Conservation (phyloP, 2,888 invertebrate species). For the Conomelus anceps region DNA sequence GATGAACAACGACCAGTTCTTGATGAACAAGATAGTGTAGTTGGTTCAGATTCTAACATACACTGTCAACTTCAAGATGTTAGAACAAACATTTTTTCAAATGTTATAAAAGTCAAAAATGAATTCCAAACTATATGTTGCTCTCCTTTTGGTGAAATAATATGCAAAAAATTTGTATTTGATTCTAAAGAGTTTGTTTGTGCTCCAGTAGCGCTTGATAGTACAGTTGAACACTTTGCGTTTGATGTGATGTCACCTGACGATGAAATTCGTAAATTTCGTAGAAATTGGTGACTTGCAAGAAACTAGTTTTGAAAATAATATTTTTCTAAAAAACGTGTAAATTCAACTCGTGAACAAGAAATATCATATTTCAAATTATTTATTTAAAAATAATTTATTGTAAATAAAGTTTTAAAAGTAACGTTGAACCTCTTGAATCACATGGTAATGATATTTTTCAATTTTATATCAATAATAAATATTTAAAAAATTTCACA, state of each 20-base stretch:
- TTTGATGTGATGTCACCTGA: constrained; percentile 57
- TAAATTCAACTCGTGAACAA: not conserved
- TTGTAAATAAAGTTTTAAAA: not conserved
- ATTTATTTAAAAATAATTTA: no score
- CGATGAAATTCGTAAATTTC: constrained; percentile 46
- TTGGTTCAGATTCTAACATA: not conserved
- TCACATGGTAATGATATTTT: not conserved
- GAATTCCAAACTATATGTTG: not conserved
- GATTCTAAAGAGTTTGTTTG: not conserved
- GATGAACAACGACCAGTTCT: not conserved
- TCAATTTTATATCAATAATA: no score
- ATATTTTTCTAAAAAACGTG: not conserved
- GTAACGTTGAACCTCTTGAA: not conserved
- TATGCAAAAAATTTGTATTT: constrained; percentile 41
- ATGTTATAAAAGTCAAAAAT: constrained; percentile 18
- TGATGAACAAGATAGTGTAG: not conserved
- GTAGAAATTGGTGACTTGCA: constrained; percentile 33
- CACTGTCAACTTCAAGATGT: not conserved
- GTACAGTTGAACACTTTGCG: constrained; percentile 44
- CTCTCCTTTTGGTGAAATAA: constrained; percentile 45
- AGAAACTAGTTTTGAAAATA: not conserved
- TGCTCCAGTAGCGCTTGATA: constrained; percentile 13
- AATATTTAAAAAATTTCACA: no score
- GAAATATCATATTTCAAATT: not conserved
- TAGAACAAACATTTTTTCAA: constrained; percentile 19